Evolutionary conservation across 2,888 invertebrate species (phyloP).

Genomic region (Drosophila meridionalis): DNA sequence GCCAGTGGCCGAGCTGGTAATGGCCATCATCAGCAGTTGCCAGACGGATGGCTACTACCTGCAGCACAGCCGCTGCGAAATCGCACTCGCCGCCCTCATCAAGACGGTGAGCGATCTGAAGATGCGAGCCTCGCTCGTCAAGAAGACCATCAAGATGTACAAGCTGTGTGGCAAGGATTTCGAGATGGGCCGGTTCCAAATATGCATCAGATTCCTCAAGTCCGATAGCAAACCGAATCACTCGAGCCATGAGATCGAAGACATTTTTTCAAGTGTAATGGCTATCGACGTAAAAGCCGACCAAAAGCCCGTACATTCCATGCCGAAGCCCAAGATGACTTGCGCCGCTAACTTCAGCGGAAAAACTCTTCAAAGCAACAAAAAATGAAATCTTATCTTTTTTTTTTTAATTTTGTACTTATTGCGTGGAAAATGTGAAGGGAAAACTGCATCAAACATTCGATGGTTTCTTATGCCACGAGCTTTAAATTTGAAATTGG

Average conservation of each 20-base stretch:
- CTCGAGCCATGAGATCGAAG: background rate
- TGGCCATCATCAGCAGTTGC: conserved; percentile 64
- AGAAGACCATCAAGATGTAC: conserved; percentile 59
- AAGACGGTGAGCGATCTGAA: conserved; percentile 48
- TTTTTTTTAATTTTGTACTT: background rate
- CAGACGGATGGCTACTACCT: conserved; percentile 65
- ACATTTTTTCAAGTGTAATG: background rate
- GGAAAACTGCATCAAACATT: background rate
- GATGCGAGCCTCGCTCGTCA: conserved; percentile 39
- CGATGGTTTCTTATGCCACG: background rate
- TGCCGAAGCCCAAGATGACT: background rate
- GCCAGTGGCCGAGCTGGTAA: conserved; percentile 46
- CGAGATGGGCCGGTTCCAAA: conserved; percentile 38
- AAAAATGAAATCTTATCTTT: background rate
- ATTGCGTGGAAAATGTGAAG: background rate
- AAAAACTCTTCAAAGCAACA: background rate
- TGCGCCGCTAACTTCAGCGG: background rate
- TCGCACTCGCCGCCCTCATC: conserved; percentile 57
- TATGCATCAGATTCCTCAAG: conserved; percentile 32
- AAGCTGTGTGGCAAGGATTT: conserved; percentile 49
- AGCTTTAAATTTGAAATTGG: background rate
- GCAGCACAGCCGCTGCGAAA: conserved; percentile 61
- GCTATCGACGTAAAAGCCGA: background rate
- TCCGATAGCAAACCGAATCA: background rate
- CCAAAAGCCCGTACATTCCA: background rate